Evolutionary conservation across 2,888 invertebrate species (phyloP), one percentile per base, ranked within the genome.

Genomic region (Macrosiphum euphorbiae): DNA sequence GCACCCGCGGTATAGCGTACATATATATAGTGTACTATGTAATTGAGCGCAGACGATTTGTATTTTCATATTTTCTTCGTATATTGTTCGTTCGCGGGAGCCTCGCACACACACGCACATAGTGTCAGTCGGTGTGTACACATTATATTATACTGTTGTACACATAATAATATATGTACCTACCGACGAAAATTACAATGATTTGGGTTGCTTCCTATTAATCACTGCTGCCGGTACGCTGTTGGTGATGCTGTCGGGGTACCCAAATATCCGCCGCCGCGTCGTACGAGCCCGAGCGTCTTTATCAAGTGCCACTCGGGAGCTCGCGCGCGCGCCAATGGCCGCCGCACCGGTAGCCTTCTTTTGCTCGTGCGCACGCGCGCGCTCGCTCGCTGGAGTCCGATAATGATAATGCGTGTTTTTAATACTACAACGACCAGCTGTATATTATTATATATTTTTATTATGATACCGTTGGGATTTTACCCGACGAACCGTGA

Each of bases 1-100:
- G 35, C 47, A 47, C 89, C 84, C 84, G 67, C 4, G 55, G 47
- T 92, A 61, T 61, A 87, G 50, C 67, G 26, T 47, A 50, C 28
- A 86, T 55, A 58, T 58, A 58, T 58, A 58, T 26, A 26, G 84
- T 8, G 44, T 20, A 20, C n/a, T 24, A 13, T 35, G 78, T 93
- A 89, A 93, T 93, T 58, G 85, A 89, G 85, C 89, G 16, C 89
- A 47, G 58, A 20, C 93, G 85, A 93, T 93, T 93, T 93, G 93
- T 93, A 85, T 85, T 85, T 89, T 88, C 52, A 78, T 78, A 61
- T 78, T 78, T 78, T 78, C 78, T n/a, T n/a, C 41, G 44, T 86
- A 85, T 85, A 20, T 35, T 35, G 78, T 78, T 78, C 41, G n/a
- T 91, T 8, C 44, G 91, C 91, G 47, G 85, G 58, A 91, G 58